Base-by-base conservation (phyloP, 2,797 vertebrate genomes). In the Macropodus opercularis region DNA sequence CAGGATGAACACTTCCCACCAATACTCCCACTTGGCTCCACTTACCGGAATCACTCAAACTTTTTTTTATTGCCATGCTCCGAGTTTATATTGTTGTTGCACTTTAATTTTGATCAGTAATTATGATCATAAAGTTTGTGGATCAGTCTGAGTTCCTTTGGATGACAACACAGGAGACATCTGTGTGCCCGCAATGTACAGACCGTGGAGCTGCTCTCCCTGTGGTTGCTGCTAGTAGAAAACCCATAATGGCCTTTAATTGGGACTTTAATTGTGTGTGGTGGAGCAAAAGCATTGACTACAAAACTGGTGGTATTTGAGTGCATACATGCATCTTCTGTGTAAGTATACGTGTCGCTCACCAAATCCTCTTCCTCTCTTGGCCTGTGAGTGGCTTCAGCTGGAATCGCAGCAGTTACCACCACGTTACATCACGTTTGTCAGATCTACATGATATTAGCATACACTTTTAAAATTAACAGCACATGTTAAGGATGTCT, bases 181-280 rank as follows among this genome's bases (percentile, higher is more conserved):
- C 75, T 87, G 87, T 82, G 89, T 83, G 75, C 84, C 86, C 87
- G 62, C 89, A 91, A 88, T 80, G 75, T 73, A 75, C 73, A 44
- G 69, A 65, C 78, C 53, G 34, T 70, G 75, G 82, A 78, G 84
- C 85, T 85, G 74, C 70, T 85, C 80, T 79, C 80, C 80, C 78
- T 83, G 88, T 72, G 88, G 85, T 86, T 46, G 80, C 81, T 77
- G 81, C 85, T 70, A 81, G 86, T 87, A 85, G 87, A 87, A 88
- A 88, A 90, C 76, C 90, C 85, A 86, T 91, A 91, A 92, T 91
- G 88, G 88, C 61, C 83, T 86, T 91, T 92, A 92, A 92, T 91
- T 91, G 89, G 86, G 80, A 90, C 85, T 90, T 89, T 90, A 91
- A 91, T 91, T 91, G 89, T 91, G 85, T 87, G 87, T 69, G 91